Conservation (phyloP, 2,113 vertebrate genomes). For the Sus scrofa region DNA sequence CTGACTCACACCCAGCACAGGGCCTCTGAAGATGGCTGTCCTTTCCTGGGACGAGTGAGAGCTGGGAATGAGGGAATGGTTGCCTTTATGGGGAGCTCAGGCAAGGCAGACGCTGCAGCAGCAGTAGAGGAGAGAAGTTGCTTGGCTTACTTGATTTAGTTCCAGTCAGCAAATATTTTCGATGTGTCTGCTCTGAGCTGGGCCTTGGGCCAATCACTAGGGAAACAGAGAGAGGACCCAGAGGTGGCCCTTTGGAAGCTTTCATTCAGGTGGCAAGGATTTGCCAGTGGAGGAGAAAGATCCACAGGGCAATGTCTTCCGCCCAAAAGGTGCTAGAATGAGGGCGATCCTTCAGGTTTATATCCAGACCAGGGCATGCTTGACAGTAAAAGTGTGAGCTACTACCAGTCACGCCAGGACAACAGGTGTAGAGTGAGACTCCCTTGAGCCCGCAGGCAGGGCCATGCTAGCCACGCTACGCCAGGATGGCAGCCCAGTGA, state of each 20-base stretch:
- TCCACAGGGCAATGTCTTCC: neutral
- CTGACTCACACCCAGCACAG: neutral
- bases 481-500: fast-evolving
- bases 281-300: neutral
- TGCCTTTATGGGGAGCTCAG: neutral
- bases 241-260: neutral
- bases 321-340: neutral
- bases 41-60: neutral
- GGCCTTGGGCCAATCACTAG: neutral
- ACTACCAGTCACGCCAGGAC: neutral
- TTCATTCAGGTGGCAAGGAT: neutral
- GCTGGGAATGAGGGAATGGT: neutral
- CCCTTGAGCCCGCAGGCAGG: neutral
- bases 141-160: neutral
- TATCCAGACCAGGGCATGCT: neutral
- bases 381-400: neutral
- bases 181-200: neutral
- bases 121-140: neutral
- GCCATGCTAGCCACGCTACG: fast-evolving
- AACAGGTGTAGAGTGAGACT: neutral
- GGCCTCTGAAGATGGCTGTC: neutral
- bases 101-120: neutral
- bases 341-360: neutral
- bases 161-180: neutral
- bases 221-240: neutral